Base-by-base conservation (phyloP, 2,113 vertebrate genomes). In the Noturus placidus region DNA sequence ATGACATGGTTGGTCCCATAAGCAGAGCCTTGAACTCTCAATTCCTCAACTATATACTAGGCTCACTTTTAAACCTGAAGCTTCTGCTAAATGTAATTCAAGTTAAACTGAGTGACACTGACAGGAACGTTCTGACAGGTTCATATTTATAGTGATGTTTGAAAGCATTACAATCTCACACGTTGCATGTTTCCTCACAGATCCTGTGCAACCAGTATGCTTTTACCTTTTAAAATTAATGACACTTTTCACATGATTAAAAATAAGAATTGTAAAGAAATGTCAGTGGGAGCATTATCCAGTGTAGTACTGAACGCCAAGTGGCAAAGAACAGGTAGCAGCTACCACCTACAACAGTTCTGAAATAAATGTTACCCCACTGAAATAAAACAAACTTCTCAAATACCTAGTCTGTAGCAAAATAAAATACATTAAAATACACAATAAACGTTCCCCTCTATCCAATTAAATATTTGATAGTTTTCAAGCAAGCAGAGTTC, bases 381-480 rank as follows among this genome's bases (percentile, higher is more conserved):
- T 20, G 77, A 57, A 80, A 52, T 54, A 11, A 22, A 54, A 35
- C 54, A 67, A 0, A n/a, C 46, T 50, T 17, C 13, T 54, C 19
- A 79, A 35, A 54, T 7, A 80, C 5, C 50, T 69, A 85, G n/a
- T 59, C 6, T 17, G 38, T 65, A 87, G 63, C 30, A 35, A 87
- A 67, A 82, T 46, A 46, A 78, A 81, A 79, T 86, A 87, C 79
- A 84, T 83, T 87, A 89, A 89, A 82, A 67, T 15, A 52, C 33
- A 82, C 33, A 76, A 9, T 67, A 63, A 87, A 85, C 83, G 27
- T 56, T 82, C 22, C 30, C 56, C 65, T 70, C 15, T 46, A 42
- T 69, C 72, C 4, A n/a, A 85, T 77, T 56, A 63, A 76, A 54
- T 86, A 8, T 25, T 42, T 88, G 33, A 76, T 19, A 86, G 38